These are phyloP conservation scores for Heterohyrax brucei DNA, from an alignment of 2,797 vertebrate genomes.

Conservation along the genomic window DNA sequence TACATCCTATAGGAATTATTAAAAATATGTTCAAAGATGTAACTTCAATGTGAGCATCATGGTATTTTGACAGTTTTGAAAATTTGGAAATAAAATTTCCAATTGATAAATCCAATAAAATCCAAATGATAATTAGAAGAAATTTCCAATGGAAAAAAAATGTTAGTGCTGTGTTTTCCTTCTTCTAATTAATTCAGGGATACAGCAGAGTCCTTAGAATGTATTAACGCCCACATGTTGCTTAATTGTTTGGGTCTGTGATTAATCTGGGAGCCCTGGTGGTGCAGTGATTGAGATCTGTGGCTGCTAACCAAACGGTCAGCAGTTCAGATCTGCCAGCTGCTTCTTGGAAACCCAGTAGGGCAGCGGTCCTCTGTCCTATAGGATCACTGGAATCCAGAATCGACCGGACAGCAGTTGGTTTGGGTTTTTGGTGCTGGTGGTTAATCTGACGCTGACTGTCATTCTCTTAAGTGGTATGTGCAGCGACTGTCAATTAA, in stretches of 20 bases:
- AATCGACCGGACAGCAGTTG: too few species aligned
- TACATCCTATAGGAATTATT: constrained; percentile 31
- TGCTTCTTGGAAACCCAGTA: too few species aligned
- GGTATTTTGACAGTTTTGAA: not conserved
- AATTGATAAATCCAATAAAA: too few species aligned
- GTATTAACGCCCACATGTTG: constrained; percentile 5
- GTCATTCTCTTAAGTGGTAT: constrained; percentile 89
- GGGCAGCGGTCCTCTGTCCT: too few species aligned
- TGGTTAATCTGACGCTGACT: constrained; percentile 89
- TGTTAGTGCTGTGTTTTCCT: constrained; percentile 55
- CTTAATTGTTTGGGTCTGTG: not conserved
- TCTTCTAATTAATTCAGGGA: not conserved
- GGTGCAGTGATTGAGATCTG: too few species aligned
- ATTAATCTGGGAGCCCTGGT: constrained; percentile 73
- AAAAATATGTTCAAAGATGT: constrained; percentile 50
- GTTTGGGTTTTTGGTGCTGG: too few species aligned
- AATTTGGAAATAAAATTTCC: constrained; percentile 40
- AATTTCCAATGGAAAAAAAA: constrained; percentile 40
- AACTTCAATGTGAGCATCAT: not conserved
- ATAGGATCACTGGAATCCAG: too few species aligned
- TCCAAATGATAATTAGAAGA: constrained; percentile 23
- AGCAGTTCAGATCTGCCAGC: too few species aligned
- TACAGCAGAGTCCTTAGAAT: not conserved
- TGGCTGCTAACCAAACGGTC: too few species aligned
- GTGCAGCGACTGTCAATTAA: constrained; percentile 84